A percentile compares a stretch with the other conserved stretches of the same genome.
phyloP scores from a whole-genome alignment of 2,888 invertebrate genomes.

The Dryobota labecula region DNA sequence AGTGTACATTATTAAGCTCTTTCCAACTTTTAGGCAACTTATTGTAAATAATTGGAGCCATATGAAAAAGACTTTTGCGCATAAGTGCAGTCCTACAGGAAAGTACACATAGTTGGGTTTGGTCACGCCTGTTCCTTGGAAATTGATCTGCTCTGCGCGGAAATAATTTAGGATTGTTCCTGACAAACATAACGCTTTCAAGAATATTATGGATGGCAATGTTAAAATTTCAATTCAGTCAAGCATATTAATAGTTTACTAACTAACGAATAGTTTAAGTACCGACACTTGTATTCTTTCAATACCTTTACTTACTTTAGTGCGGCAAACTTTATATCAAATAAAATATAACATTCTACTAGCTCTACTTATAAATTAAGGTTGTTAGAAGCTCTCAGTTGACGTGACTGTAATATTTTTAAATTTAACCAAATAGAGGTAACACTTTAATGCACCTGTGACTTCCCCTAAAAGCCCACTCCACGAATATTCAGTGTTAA shows the following conservation, averaged over 20 bases:
- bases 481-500: constrained; percentile 79
- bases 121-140: no score
- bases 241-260: background rate
- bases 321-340: constrained; percentile 46
- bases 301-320: constrained; percentile 13
- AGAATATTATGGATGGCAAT: no score
- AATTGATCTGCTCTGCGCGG: no score
- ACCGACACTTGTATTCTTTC: constrained; percentile 18
- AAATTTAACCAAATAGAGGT: constrained; percentile 82
- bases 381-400: constrained; percentile 63
- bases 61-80: no score
- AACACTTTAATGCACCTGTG: constrained; percentile 87
- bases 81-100: no score
- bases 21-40: no score
- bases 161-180: no score
- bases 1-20: no score
- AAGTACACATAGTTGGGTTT: no score
- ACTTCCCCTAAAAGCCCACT: constrained; percentile 85
- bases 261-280: background rate
- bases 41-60: no score
- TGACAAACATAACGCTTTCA: no score
- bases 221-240: no score
- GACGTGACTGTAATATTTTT: constrained; percentile 79
- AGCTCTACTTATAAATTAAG: constrained; percentile 56
- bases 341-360: constrained; percentile 52